phyloP scores from a whole-genome alignment of 2,888 invertebrate species.

The Abscondita cerata region DNA sequence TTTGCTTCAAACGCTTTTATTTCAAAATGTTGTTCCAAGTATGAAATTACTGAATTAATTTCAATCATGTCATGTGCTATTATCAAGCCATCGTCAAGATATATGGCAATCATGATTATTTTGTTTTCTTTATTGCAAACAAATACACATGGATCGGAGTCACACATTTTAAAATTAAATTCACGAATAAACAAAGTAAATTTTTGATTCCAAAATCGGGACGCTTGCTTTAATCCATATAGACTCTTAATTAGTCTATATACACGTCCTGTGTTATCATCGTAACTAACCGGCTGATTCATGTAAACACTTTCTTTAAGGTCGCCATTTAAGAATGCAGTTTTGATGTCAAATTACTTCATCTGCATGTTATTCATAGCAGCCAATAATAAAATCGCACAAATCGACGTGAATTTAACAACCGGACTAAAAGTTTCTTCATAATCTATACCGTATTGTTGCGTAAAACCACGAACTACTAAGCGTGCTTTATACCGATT shows the following conservation, averaged over 20 bases:
- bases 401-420: too few species aligned
- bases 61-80: neutral
- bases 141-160: neutral
- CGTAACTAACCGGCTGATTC: neutral
- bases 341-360: too few species aligned
- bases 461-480: conserved; percentile 1
- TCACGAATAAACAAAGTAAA: too few species aligned
- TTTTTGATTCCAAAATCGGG: neutral
- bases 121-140: neutral
- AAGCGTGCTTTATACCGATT: neutral
- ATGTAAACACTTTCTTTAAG: neutral
- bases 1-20: conserved; percentile 1
- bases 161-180: neutral
- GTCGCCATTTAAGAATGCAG: too few species aligned
- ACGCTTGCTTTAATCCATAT: conserved; percentile 4
- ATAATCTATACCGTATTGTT: neutral
- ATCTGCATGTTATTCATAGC: neutral
- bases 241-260: conserved; percentile 1
- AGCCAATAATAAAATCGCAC: too few species aligned
- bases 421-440: too few species aligned
- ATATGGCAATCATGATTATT: neutral
- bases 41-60: too few species aligned
- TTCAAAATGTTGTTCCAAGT: too few species aligned
- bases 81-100: neutral
- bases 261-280: neutral